A percentile compares a stretch with the other conserved stretches of the same genome.
Evolutionary conservation across 2,797 vertebrate genomes (phyloP).

Genomic region (Onychomys torridus): DNA sequence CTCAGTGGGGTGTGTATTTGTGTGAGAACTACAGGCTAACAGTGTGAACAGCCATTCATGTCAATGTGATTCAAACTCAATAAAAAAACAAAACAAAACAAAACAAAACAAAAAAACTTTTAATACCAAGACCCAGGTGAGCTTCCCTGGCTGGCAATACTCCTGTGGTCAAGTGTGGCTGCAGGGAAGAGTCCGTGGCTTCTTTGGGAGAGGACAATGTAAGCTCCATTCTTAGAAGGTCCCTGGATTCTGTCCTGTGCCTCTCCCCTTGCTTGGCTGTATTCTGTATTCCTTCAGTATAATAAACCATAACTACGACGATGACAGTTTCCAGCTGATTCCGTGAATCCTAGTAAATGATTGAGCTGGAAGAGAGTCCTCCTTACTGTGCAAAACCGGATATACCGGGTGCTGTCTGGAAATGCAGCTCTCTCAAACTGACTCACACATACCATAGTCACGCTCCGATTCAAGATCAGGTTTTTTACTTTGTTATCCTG

Average conservation of each 20-base stretch:
- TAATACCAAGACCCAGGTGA: background rate
- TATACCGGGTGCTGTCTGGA: background rate
- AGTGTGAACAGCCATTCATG: background rate
- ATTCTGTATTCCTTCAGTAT: background rate
- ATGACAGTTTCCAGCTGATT: background rate
- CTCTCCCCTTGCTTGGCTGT: background rate
- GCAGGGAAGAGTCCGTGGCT: background rate
- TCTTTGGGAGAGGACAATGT: background rate
- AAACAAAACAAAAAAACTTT: too few species aligned
- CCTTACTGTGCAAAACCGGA: background rate
- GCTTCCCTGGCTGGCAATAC: background rate
- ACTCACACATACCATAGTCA: background rate
- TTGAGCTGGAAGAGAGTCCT: background rate
- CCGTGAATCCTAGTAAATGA: background rate
- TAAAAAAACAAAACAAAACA: too few species aligned
- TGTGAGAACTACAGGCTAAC: background rate
- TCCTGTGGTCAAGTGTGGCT: background rate
- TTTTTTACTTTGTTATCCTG: constrained; percentile 27
- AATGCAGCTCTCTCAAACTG: background rate
- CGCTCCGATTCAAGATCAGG: background rate
- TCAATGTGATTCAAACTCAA: background rate
- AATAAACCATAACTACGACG: background rate
- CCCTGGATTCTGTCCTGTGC: background rate
- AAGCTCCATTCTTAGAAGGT: background rate
- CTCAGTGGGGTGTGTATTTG: background rate